A percentile compares a stretch with the other conserved stretches of the same genome.
These are phyloP conservation scores for Panthera uncia DNA, from an alignment of 2,113 vertebrate species.

Conservation along the genomic window DNA sequence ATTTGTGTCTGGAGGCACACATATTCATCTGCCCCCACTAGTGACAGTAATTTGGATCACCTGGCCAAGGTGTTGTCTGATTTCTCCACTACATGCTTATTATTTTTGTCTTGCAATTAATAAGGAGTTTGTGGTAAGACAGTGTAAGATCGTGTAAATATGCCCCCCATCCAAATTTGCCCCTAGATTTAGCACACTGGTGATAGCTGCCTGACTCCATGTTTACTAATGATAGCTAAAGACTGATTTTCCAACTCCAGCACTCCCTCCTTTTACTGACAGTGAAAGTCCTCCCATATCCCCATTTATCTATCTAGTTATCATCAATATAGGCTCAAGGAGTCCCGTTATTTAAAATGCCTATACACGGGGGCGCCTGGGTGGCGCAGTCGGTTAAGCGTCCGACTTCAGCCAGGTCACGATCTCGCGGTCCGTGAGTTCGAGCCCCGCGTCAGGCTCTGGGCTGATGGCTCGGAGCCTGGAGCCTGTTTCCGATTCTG, in stretches of 20 bases:
- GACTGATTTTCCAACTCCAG: not conserved
- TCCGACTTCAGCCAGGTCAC: too few species aligned
- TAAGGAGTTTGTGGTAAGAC: not conserved
- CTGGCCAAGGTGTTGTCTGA: not conserved
- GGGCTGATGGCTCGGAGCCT: too few species aligned
- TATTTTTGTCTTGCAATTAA: not conserved
- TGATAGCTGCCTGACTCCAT: not conserved
- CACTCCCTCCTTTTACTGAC: not conserved
- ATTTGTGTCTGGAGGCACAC: not conserved
- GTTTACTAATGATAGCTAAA: not conserved
- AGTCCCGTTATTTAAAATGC: not conserved
- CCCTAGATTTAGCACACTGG: not conserved
- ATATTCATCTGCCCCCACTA: not conserved
- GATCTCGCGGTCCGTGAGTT: too few species aligned
- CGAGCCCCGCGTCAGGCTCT: too few species aligned
- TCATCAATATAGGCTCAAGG: not conserved
- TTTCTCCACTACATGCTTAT: not conserved
- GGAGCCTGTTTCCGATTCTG: too few species aligned
- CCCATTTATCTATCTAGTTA: not conserved
- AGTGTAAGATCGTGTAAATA: not conserved
- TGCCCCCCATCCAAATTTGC: not conserved
- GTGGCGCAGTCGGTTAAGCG: too few species aligned
- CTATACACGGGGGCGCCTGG: too few species aligned
- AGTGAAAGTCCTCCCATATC: not conserved
- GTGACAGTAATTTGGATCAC: not conserved